These are phyloP conservation scores for Piezodorus guildinii DNA, from an alignment of 1,140 invertebrate species.

Conservation along the genomic window DNA sequence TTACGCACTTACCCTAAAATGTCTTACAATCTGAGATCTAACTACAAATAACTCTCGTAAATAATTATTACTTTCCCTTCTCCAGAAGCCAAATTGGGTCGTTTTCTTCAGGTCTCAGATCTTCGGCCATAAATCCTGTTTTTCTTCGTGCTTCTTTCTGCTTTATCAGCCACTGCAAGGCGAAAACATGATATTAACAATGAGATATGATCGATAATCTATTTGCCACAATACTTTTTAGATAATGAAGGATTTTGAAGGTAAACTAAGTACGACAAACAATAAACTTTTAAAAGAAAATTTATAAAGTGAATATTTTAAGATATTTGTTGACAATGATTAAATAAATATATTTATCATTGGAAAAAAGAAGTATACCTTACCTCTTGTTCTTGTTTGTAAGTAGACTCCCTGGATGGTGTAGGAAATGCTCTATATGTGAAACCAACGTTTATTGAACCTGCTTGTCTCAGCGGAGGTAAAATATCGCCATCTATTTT, in stretches of 20 bases:
- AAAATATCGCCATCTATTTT: slow-evolving; percentile 24
- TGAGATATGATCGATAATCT: too few species aligned
- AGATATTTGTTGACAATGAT: too few species aligned
- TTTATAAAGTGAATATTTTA: too few species aligned
- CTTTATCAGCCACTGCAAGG: slow-evolving; percentile 59
- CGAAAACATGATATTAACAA: too few species aligned
- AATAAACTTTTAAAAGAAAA: too few species aligned
- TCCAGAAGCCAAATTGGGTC: slow-evolving; percentile 70
- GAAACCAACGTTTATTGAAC: slow-evolving; percentile 54
- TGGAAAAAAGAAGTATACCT: background rate
- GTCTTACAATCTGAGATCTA: too few species aligned
- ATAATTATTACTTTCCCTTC: slow-evolving; percentile 56
- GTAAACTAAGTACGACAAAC: too few species aligned
- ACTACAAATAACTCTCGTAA: too few species aligned
- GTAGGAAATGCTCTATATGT: slow-evolving; percentile 69
- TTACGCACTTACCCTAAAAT: too few species aligned
- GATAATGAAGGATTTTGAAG: too few species aligned
- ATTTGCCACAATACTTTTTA: too few species aligned
- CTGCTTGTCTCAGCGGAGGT: slow-evolving; percentile 45
- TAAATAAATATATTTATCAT: too few species aligned
- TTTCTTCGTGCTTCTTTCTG: slow-evolving; percentile 58
- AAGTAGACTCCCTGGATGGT: slow-evolving; percentile 63
- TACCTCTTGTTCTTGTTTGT: slow-evolving; percentile 59
- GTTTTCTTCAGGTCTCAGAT: slow-evolving; percentile 67
- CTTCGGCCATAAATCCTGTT: slow-evolving; percentile 58